Evolutionary conservation across 2,113 vertebrate species (phyloP).

Genomic region (Sinocyclocheilus rhinocerous): DNA sequence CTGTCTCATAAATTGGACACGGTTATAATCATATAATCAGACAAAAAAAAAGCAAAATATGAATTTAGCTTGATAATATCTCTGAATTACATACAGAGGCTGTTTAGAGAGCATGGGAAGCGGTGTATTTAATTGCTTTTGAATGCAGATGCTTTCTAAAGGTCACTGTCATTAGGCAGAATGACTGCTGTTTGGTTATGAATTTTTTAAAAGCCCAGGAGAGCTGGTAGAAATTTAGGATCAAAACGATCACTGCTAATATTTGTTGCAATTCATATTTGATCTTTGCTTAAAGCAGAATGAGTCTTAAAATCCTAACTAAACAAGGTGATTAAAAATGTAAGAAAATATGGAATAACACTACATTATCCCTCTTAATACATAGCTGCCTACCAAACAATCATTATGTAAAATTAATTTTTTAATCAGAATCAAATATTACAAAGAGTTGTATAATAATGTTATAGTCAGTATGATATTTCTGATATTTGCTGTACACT

Average conservation of each 20-base stretch:
- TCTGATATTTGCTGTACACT: background rate
- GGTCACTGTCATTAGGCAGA: slow-evolving; percentile 7
- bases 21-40: background rate
- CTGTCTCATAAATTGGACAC: background rate
- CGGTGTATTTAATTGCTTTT: background rate
- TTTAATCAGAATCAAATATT: background rate
- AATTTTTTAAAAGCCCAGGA: slow-evolving; percentile 14
- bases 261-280: background rate
- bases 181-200: slow-evolving; percentile 14
- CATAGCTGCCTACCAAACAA: background rate
- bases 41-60: background rate
- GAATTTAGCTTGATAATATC: background rate
- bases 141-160: slow-evolving; percentile 29
- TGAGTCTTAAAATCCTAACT: background rate
- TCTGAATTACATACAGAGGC: background rate
- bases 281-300: background rate
- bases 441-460: background rate
- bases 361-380: background rate
- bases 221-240: background rate
- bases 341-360: background rate
- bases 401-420: background rate
- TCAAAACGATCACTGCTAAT: background rate
- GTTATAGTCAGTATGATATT: background rate
- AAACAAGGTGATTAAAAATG: background rate
- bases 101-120: background rate